phyloP scores from a whole-genome alignment of 2,888 invertebrate species.

The Caenorhabditis sp. region DNA sequence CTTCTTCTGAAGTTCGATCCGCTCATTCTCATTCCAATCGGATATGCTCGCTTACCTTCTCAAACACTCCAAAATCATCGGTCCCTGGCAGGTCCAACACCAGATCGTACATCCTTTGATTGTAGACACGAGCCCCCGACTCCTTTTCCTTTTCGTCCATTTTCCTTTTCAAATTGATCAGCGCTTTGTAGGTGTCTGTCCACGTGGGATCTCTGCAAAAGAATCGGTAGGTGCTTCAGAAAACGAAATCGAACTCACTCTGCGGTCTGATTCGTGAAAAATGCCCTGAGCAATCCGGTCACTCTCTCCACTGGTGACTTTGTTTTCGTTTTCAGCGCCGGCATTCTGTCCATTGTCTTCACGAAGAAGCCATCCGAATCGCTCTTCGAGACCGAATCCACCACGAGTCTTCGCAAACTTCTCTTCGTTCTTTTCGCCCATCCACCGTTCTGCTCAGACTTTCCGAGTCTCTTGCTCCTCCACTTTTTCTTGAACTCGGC shows the following conservation, averaged over 20 bases:
- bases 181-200: slow-evolving; percentile 70
- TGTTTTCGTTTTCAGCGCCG: slow-evolving; percentile 43
- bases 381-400: slow-evolving; percentile 58
- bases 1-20: slow-evolving; percentile 42
- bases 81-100: slow-evolving; percentile 62
- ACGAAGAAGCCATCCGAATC: slow-evolving; percentile 52
- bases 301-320: slow-evolving; percentile 48
- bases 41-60: slow-evolving; percentile 26
- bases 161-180: slow-evolving; percentile 64
- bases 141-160: slow-evolving; percentile 65
- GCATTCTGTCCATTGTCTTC: slow-evolving; percentile 58
- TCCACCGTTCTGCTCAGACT: neutral
- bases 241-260: slow-evolving; percentile 2
- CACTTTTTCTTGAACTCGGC: slow-evolving; percentile 44
- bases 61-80: slow-evolving; percentile 20
- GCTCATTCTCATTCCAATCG: too few relatives aligned
- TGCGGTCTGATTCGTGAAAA: slow-evolving; percentile 34
- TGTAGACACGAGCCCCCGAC: slow-evolving; percentile 72
- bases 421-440: slow-evolving; percentile 47
- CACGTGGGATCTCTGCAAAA: slow-evolving; percentile 57
- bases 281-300: slow-evolving; percentile 35
- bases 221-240: neutral
- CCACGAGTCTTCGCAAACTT: slow-evolving; percentile 63
- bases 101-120: slow-evolving; percentile 73
- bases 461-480: slow-evolving; percentile 28